Percentiles rank a stretch among this genome's conserved stretches.
Evolutionary conservation across 2,888 invertebrate species (phyloP).

Genomic region (Eupeodes latifasciatus): DNA sequence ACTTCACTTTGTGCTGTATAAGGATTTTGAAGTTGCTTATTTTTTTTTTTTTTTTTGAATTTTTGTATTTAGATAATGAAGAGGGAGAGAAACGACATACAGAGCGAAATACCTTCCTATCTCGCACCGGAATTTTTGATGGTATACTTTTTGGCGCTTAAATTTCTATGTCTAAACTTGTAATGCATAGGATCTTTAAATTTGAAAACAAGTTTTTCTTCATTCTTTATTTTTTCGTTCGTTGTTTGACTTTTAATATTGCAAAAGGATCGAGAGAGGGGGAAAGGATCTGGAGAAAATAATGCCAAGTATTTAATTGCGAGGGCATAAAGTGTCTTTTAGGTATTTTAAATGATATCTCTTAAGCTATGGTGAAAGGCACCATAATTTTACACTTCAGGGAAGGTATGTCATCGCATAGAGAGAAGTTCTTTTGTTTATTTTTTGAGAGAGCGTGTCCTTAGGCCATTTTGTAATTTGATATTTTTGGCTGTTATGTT

Average conservation of each 20-base stretch:
- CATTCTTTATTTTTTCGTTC: constrained; percentile 11
- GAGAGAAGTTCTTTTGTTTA: not conserved
- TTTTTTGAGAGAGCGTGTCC: not conserved
- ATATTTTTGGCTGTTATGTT: not conserved
- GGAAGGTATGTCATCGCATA: constrained; percentile 9
- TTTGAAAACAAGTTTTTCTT: not conserved
- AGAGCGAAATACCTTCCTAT: constrained; percentile 18
- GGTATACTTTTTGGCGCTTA: constrained; percentile 28
- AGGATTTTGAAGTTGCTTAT: constrained; percentile 41
- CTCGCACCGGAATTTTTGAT: constrained; percentile 25
- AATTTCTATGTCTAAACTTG: constrained; percentile 48
- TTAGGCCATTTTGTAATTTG: constrained; percentile 12
- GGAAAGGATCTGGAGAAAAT: not conserved
- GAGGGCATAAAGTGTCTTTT: constrained; percentile 44
- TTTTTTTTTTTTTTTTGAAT: not conserved
- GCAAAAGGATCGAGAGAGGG: not conserved
- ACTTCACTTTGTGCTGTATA: constrained; percentile 33
- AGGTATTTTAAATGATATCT: constrained; percentile 46
- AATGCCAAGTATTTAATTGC: constrained; percentile 43
- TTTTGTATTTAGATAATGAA: constrained; percentile 56
- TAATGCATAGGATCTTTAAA: constrained; percentile 36
- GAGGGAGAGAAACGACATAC: constrained; percentile 12
- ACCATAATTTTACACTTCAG: constrained; percentile 29
- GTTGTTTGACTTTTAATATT: constrained; percentile 24
- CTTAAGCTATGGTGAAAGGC: constrained; percentile 33